Conservation (phyloP, 2,888 invertebrate genomes). For the Synergus laeviventris region DNA sequence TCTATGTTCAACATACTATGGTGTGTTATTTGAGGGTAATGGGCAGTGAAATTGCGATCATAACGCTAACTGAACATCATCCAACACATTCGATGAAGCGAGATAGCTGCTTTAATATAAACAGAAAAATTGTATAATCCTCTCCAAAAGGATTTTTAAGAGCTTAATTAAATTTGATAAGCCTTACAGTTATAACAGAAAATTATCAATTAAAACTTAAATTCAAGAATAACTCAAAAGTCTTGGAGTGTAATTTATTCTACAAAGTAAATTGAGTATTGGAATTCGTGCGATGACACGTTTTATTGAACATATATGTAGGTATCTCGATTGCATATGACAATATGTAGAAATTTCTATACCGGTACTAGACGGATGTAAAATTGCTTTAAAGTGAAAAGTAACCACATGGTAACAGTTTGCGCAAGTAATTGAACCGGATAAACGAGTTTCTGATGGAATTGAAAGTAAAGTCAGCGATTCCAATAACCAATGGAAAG, state of each 20-base stretch:
- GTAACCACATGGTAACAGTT: conserved; percentile 37
- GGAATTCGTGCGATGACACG: conserved; percentile 18
- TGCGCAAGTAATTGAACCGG: conserved; percentile 40
- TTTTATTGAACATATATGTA: conserved; percentile 6
- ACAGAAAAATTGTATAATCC: not conserved
- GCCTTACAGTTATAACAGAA: too few relatives aligned
- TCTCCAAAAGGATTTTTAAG: not conserved
- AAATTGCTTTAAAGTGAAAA: conserved; percentile 30
- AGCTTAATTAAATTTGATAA: conserved; percentile 20
- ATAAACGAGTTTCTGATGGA: conserved; percentile 46
- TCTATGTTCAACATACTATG: conserved; percentile 11
- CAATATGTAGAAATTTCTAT: conserved; percentile 11
- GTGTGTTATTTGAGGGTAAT: conserved; percentile 17
- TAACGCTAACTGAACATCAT: conserved; percentile 11
- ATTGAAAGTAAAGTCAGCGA: conserved; percentile 37
- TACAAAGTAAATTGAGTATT: not conserved
- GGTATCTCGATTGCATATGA: conserved; percentile 10
- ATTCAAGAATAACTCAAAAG: too few relatives aligned
- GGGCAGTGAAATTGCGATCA: conserved; percentile 26
- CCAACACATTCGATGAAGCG: not conserved
- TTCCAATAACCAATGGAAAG: conserved; percentile 11
- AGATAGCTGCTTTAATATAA: not conserved
- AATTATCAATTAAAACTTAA: not conserved
- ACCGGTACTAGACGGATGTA: not conserved
- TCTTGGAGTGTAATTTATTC: too few relatives aligned